Conservation (phyloP, 2,113 vertebrate genomes). For the Spermophilus dauricus region DNA sequence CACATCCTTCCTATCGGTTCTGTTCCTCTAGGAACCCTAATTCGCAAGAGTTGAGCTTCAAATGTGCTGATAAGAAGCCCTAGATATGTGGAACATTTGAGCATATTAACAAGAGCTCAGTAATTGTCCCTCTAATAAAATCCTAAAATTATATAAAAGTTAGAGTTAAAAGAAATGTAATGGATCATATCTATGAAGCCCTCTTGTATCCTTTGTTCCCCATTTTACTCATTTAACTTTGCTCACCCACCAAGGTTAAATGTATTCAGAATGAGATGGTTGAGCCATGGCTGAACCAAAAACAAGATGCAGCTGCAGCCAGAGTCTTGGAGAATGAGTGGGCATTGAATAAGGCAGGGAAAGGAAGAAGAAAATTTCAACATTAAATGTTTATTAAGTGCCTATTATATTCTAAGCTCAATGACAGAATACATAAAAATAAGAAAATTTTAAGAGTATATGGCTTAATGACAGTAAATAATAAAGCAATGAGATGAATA, state of each 20-base stretch:
- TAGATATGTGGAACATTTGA: background rate
- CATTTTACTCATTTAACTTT: background rate
- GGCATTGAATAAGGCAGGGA: background rate
- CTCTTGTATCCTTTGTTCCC: background rate
- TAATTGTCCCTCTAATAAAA: background rate
- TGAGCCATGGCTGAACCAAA: background rate
- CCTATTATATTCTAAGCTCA: background rate
- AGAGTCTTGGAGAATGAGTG: background rate
- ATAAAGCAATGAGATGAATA: background rate
- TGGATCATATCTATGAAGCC: background rate
- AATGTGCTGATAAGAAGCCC: background rate
- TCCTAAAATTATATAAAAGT: background rate
- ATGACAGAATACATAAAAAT: background rate
- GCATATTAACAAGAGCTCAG: background rate
- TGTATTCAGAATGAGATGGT: background rate
- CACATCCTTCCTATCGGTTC: too few relatives aligned
- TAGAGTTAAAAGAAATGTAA: background rate
- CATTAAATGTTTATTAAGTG: background rate
- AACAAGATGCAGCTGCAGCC: background rate
- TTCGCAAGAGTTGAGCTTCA: background rate
- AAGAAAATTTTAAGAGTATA: slow-evolving; percentile 28
- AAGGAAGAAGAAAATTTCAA: background rate
- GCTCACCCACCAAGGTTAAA: background rate
- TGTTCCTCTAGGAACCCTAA: too few relatives aligned
- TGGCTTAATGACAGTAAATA: background rate